A percentile compares a stretch with the other conserved stretches of the same genome.
Conservation (phyloP, 2,888 invertebrate genomes). For the Zygogramma bicolorata region DNA sequence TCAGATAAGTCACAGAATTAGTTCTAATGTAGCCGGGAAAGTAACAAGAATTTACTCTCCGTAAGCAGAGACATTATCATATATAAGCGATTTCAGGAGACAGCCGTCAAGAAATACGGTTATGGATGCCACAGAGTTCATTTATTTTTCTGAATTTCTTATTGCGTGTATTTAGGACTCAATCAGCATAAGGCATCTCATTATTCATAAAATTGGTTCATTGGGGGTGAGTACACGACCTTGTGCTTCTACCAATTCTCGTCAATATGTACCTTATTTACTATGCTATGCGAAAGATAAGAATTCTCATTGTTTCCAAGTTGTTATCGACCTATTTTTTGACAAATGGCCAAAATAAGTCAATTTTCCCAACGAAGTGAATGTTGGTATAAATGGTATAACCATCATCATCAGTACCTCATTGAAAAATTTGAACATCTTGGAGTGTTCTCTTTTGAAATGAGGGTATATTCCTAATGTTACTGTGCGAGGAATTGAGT, state of each 20-base stretch:
- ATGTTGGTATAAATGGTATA: too few species aligned
- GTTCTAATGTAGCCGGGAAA: conserved; percentile 37
- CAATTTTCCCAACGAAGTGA: too few species aligned
- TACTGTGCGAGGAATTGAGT: too few species aligned
- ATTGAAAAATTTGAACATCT: too few species aligned
- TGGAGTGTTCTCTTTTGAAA: too few species aligned
- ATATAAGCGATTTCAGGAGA: conserved; percentile 30
- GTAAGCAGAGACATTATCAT: conserved; percentile 30
- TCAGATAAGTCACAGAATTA: conserved; percentile 41
- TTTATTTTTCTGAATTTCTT: neutral
- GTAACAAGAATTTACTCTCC: conserved; percentile 41
- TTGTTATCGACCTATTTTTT: too few species aligned
- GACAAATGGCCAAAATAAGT: too few species aligned
- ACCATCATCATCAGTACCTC: too few species aligned
- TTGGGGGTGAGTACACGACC: neutral
- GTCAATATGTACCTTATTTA: neutral
- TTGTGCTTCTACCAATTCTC: neutral
- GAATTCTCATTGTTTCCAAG: too few species aligned
- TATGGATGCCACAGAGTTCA: neutral
- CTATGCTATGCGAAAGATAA: too few species aligned
- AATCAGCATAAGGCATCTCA: neutral
- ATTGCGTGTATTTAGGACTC: neutral
- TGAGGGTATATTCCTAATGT: too few species aligned
- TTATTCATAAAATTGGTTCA: neutral
- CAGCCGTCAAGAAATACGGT: conserved; percentile 6